A percentile compares a stretch with the other conserved stretches of the same genome.
Conservation (phyloP, 1,140 invertebrate species). For the Paraescarpia echinospica region DNA sequence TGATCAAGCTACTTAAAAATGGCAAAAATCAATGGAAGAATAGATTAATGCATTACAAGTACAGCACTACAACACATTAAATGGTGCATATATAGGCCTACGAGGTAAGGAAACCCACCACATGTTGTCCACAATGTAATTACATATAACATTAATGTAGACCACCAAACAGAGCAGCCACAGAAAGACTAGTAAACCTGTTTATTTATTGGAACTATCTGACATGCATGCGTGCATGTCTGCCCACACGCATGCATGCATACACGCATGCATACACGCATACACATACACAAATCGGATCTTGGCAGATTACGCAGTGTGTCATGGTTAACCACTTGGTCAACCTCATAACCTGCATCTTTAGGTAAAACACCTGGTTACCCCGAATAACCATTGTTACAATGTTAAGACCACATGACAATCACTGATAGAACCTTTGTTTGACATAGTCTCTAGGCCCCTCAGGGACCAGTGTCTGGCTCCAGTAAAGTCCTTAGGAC, state of each 20-base stretch:
- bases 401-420: background rate
- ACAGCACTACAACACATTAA: background rate
- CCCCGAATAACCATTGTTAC: background rate
- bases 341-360: background rate
- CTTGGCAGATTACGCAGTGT: background rate
- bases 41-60: background rate
- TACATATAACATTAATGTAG: too few relatives aligned
- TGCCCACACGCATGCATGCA: background rate
- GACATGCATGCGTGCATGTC: background rate
- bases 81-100: too few relatives aligned
- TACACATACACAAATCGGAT: background rate
- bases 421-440: background rate
- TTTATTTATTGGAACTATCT: too few relatives aligned
- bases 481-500: too few relatives aligned
- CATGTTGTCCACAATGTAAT: too few relatives aligned
- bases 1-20: too few relatives aligned
- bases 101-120: too few relatives aligned
- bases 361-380: background rate
- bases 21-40: too few relatives aligned
- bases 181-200: too few relatives aligned
- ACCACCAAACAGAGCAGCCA: too few relatives aligned
- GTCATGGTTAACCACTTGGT: background rate
- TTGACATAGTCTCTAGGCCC: background rate
- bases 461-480: background rate
- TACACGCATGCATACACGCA: background rate